Evolutionary conservation across 2,113 vertebrate genomes (phyloP).

Genomic region (Patagioenas fasciata): DNA sequence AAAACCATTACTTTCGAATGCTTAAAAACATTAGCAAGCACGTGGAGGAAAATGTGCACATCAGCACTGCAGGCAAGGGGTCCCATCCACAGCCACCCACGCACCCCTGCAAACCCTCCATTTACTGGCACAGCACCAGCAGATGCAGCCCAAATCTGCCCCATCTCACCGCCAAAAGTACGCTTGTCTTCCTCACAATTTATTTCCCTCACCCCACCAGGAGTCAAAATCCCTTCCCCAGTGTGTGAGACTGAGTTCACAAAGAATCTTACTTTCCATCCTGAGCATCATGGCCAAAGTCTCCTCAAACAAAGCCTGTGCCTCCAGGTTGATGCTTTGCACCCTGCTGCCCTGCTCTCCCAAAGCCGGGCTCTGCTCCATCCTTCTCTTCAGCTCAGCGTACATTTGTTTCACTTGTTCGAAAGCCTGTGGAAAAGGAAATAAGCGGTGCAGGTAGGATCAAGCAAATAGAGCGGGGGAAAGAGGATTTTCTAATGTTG

Average conservation of each 20-base stretch:
- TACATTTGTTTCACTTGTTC: constrained; percentile 73
- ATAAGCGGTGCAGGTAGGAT: background rate
- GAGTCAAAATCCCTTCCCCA: background rate
- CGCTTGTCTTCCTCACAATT: accelerated
- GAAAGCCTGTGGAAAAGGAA: constrained; percentile 74
- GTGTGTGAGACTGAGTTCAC: accelerated
- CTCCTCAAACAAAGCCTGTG: constrained; percentile 76
- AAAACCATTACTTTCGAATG: background rate
- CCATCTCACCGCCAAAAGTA: background rate
- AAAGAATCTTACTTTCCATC: constrained; percentile 79
- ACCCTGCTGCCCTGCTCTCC: constrained; percentile 69
- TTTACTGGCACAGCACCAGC: background rate
- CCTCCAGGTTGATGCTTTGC: constrained; percentile 73
- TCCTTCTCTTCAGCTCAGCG: constrained; percentile 61
- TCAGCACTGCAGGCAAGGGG: background rate
- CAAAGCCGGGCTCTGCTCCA: background rate
- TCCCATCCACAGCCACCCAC: background rate
- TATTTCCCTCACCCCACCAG: background rate
- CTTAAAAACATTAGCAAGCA: background rate
- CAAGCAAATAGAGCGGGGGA: background rate
- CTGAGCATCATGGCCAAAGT: constrained; percentile 75
- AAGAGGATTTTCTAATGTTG: accelerated
- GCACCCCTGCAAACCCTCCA: accelerated
- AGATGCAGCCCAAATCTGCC: background rate
- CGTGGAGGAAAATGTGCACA: background rate